A percentile compares a stretch with the other conserved stretches of the same genome.
phyloP scores from a whole-genome alignment of 1,140 invertebrate species.

The Stegodyphus dumicola region DNA sequence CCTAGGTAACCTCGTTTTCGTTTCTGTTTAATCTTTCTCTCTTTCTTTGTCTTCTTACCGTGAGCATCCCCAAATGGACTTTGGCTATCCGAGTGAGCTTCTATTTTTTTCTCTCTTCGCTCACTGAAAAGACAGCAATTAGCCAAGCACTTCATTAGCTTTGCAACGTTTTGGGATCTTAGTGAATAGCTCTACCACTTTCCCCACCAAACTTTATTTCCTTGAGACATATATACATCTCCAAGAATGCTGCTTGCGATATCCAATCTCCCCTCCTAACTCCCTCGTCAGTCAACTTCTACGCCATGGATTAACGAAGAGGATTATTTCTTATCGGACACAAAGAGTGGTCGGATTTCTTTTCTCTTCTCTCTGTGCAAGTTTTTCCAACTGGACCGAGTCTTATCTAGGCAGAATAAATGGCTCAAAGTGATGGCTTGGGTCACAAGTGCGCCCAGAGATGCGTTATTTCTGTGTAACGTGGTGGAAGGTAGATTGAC shows the following conservation, averaged over 20 bases:
- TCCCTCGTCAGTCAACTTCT: conserved; percentile 60
- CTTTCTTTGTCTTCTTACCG: not conserved
- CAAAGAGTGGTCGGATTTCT: conserved; percentile 51
- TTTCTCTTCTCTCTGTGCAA: conserved; percentile 26
- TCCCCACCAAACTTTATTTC: conserved; percentile 39
- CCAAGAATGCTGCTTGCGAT: conserved; percentile 16
- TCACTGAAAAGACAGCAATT: conserved; percentile 56
- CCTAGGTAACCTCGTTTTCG: conserved; percentile 12
- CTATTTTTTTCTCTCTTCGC: not conserved
- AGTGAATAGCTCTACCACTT: conserved; percentile 38
- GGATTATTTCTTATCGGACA: conserved; percentile 60
- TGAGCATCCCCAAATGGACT: conserved; percentile 48
- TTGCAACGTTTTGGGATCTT: conserved; percentile 40
- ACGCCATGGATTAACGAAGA: conserved; percentile 53
- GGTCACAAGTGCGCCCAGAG: conserved; percentile 11
- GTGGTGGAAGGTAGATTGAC: conserved; percentile 45
- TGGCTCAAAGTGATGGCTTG: conserved; percentile 41
- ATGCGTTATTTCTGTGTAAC: conserved; percentile 38
- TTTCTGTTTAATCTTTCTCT: not conserved
- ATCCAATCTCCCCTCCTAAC: conserved; percentile 51
- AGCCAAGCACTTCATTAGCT: conserved; percentile 57
- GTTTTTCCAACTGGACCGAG: conserved; percentile 49
- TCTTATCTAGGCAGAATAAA: conserved; percentile 55
- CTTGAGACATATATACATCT: conserved; percentile 33
- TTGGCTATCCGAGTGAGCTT: conserved; percentile 35